A percentile compares a stretch with the other conserved stretches of the same genome.
phyloP scores from a whole-genome alignment of 2,797 vertebrate species.

The Gastrophryne carolinensis region DNA sequence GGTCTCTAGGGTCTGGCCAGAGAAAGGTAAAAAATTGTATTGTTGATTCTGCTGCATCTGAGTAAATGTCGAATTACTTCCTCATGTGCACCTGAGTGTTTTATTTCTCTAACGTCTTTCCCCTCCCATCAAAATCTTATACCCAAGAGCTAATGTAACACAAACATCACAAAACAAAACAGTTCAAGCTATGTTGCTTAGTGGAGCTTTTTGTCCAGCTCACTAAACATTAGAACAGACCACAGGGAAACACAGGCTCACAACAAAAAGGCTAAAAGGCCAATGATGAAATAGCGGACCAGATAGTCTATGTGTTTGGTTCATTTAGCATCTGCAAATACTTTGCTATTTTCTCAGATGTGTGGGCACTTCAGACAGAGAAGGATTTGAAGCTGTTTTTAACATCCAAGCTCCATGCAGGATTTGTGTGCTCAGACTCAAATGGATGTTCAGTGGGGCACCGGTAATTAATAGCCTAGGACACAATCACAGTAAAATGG shows the following conservation, averaged over 20 bases:
- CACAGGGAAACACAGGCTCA: background rate
- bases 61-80: constrained; percentile 46
- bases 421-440: background rate
- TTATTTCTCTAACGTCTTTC: background rate
- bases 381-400: background rate
- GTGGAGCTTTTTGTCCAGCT: constrained; percentile 43
- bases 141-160: constrained; percentile 35
- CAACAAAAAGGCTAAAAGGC: constrained; percentile 33
- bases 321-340: constrained; percentile 28
- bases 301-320: constrained; percentile 21
- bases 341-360: constrained; percentile 2
- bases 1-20: constrained; percentile 28
- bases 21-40: constrained; percentile 17
- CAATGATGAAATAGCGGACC: constrained; percentile 30
- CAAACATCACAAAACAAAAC: constrained; percentile 43
- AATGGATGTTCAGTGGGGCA: constrained; percentile 19
- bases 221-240: constrained; percentile 43
- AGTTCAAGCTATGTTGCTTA: constrained; percentile 19
- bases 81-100: constrained; percentile 42
- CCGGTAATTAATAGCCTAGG: background rate
- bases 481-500: background rate
- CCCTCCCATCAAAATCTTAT: constrained; percentile 26
- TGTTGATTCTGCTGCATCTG: constrained; percentile 23
- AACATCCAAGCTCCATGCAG: background rate
- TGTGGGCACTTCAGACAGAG: constrained; percentile 6